Evolutionary conservation across 1,140 invertebrate genomes (phyloP).

Genomic region (Lerema accius): DNA sequence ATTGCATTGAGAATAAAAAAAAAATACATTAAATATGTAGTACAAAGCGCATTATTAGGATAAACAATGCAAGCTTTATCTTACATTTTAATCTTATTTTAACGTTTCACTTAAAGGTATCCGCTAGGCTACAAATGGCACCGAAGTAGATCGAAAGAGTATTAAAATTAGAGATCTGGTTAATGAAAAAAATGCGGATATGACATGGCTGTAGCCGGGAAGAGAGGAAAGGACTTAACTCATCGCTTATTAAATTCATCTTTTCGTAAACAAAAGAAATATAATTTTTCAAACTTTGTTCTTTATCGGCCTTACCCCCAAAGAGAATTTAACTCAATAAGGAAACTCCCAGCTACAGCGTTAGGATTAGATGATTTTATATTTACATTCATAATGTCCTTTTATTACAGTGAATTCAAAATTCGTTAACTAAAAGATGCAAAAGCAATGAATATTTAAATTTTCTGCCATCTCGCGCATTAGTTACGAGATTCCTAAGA

Average conservation of each 20-base stretch:
- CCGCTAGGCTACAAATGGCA: constrained; percentile 14
- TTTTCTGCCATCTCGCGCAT: neutral
- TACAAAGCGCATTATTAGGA: too few relatives aligned
- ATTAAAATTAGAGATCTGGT: constrained; percentile 10
- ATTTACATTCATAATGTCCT: constrained; percentile 15
- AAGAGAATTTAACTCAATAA: too few relatives aligned
- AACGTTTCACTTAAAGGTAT: constrained; percentile 4
- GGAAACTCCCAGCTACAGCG: too few relatives aligned
- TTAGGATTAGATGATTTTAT: constrained; percentile 1
- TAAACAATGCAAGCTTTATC: constrained; percentile 1
- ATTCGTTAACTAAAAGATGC: neutral
- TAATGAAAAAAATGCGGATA: neutral
- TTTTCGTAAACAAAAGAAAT: too few relatives aligned
- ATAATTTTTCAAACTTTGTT: too few relatives aligned
- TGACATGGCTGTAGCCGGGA: too few relatives aligned
- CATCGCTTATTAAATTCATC: too few relatives aligned
- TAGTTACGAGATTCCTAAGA: neutral
- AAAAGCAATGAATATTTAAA: neutral
- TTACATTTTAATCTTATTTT: constrained; percentile 11
- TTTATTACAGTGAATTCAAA: neutral
- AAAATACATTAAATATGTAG: too few relatives aligned
- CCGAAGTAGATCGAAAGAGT: constrained; percentile 20
- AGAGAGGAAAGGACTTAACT: too few relatives aligned
- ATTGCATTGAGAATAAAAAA: neutral
- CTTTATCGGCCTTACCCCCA: too few relatives aligned